A percentile compares a stretch with the other conserved stretches of the same genome.
Evolutionary conservation across 2,888 invertebrate genomes (phyloP).

Genomic region (Neocrepidodera transversa): DNA sequence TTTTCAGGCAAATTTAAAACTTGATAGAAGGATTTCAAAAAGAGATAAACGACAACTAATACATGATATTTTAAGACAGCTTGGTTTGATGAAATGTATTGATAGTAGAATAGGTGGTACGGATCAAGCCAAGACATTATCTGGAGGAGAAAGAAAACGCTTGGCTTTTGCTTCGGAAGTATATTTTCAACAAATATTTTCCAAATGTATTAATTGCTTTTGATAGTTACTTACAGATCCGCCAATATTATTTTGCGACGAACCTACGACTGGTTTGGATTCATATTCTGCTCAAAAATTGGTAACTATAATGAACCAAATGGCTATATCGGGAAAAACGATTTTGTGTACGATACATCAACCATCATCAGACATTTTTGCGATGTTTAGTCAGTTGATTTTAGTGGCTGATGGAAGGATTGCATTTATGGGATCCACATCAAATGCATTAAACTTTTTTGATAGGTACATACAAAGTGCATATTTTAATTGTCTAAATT

Average conservation of each 20-base stretch:
- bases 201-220: neutral
- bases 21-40: constrained; percentile 72
- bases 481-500: too few relatives aligned
- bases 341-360: constrained; percentile 95
- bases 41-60: constrained; percentile 72
- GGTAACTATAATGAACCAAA: constrained; percentile 71
- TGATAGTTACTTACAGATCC: constrained; percentile 85
- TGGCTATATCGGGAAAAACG: constrained; percentile 80
- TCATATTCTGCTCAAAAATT: constrained; percentile 91
- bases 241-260: constrained; percentile 91
- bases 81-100: constrained; percentile 74
- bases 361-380: constrained; percentile 87
- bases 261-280: constrained; percentile 94
- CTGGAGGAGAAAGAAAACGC: constrained; percentile 93
- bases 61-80: constrained; percentile 72
- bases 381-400: constrained; percentile 80
- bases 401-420: constrained; percentile 87
- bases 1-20: constrained; percentile 76
- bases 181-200: constrained; percentile 25
- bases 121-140: constrained; percentile 80
- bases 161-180: constrained; percentile 93
- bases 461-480: constrained; percentile 71
- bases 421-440: constrained; percentile 80
- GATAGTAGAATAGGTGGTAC: constrained; percentile 81
- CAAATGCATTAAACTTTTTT: constrained; percentile 72